Conservation (phyloP, 2,888 invertebrate species). For the Heliconius ismenius region DNA sequence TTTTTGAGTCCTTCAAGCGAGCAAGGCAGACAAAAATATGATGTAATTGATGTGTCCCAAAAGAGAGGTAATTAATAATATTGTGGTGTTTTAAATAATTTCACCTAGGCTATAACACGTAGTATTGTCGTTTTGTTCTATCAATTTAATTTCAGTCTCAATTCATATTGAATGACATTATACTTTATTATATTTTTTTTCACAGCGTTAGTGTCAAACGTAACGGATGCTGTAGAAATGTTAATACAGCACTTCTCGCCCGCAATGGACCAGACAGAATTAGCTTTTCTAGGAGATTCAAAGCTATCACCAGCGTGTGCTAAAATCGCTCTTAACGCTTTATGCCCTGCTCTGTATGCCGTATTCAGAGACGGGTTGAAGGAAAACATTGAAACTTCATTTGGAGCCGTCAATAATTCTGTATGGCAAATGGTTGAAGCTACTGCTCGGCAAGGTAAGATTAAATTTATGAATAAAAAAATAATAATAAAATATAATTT, state of each 20-base stretch:
- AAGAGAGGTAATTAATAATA: slow-evolving; percentile 75
- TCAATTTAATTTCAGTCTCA: not conserved
- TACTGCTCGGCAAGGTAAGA: slow-evolving; percentile 89
- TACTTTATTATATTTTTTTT: slow-evolving; percentile 48
- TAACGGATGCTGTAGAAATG: slow-evolving; percentile 88
- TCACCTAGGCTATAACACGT: not conserved
- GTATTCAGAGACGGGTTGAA: slow-evolving; percentile 92
- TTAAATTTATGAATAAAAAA: no score
- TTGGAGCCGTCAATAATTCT: slow-evolving; percentile 92
- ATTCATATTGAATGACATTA: not conserved
- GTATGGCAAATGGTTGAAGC: slow-evolving; percentile 96
- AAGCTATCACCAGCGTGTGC: slow-evolving; percentile 85
- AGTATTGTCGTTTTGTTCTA: not conserved
- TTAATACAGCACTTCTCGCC: slow-evolving; percentile 87
- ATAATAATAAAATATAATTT: no score
- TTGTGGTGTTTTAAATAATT: not conserved
- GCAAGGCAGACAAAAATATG: slow-evolving; percentile 65
- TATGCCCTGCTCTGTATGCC: slow-evolving; percentile 92
- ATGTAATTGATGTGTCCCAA: slow-evolving; percentile 81
- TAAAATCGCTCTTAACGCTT: slow-evolving; percentile 86
- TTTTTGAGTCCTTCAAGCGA: slow-evolving; percentile 79
- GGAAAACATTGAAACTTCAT: slow-evolving; percentile 90
- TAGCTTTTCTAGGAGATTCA: slow-evolving; percentile 82
- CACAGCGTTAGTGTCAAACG: slow-evolving; percentile 86
- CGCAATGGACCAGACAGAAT: slow-evolving; percentile 84